Evolutionary conservation across 2,113 vertebrate species (phyloP), one percentile per base, ranked within the genome.

Genomic region (Coptodon rendalli): DNA sequence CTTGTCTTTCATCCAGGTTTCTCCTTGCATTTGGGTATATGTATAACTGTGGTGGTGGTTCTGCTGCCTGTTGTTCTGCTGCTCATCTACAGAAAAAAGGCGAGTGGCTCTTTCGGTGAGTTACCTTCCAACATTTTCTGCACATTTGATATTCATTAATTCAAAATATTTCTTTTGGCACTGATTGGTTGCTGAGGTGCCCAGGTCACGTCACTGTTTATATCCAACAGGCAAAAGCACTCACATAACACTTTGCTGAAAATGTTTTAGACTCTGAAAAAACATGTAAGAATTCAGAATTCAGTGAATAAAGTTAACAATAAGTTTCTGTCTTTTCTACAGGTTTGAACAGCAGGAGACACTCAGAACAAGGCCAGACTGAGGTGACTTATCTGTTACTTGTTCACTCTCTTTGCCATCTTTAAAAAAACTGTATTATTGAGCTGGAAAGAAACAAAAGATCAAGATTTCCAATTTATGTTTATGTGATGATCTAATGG

Each of bases 221-320:
- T 5, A 6, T 71, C 66, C 66, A 71, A 9, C 3, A 71, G n/a
- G n/a, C 66, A 71, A 24, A 22, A 71, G 66, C 11, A 45, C 22
- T 45, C 40, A 9, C 13, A 73, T 3, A 0, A 0, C 8, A 2
- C 22, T 73, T 45, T 24, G 68, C 8, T 45, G 22, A 24, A 71
- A 71, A 71, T 71, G n/a, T 27, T 45, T 45, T 10, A 27, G 36
- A 0, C 0, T 40, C 14, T 16, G 12, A 6, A 73, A 24, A 27
- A 45, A 4, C n/a, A 45, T 43, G 3, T 34, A 63, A 63, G 29
- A 1, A 34, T 36, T 36, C 34, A 36, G 34, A 36, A 36, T 34
- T 63, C 29, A 1, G 63, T 68, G 34, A 22, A 8, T 40, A 68
- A 40, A 22, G 19, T 40, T 40, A 68, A 40, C 5, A 61, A 0